These are phyloP conservation scores for Metridium senile DNA, from an alignment of 92 coral and sea anemone genomes.

Conservation along the genomic window DNA sequence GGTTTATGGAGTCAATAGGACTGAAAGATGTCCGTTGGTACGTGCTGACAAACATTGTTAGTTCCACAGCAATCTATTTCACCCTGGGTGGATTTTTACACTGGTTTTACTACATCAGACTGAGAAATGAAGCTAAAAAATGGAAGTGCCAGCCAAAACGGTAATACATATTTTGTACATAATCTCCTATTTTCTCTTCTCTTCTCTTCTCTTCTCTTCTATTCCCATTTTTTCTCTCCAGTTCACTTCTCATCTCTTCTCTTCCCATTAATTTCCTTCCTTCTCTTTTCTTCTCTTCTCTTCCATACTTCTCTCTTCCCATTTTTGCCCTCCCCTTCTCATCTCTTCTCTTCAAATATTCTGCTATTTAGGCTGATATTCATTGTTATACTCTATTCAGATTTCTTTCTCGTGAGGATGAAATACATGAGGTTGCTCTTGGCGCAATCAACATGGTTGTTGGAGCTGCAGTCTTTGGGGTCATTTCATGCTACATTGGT, in stretches of 20 bases:
- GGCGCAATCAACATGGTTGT: constrained; percentile 33
- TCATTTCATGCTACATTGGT: constrained; percentile 33
- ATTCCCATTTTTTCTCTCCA: not conserved
- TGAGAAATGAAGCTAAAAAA: constrained; percentile 15
- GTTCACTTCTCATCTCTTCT: not conserved
- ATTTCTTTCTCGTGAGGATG: constrained; percentile 41
- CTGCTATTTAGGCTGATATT: not conserved
- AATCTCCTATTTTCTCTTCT: not conserved
- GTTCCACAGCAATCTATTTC: constrained; percentile 30
- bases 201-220: not conserved
- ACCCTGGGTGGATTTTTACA: constrained; percentile 39
- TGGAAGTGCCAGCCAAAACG: constrained; percentile 44
- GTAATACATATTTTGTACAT: constrained; percentile 2
- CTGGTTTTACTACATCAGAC: constrained; percentile 39
- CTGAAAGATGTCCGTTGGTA: constrained; percentile 37
- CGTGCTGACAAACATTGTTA: constrained; percentile 6
- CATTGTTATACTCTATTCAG: not conserved
- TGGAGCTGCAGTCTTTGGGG: constrained; percentile 34
- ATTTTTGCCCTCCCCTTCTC: not conserved
- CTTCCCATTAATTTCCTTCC: not conserved
- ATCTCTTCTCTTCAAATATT: not conserved
- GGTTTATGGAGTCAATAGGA: constrained; percentile 30
- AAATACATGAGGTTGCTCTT: constrained; percentile 27
- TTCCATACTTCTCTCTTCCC: not conserved
- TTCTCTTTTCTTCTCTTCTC: not conserved